A percentile compares a stretch with the other conserved stretches of the same genome.
Conservation (phyloP, 2,888 invertebrate species). For the Scotopteryx bipunctaria region DNA sequence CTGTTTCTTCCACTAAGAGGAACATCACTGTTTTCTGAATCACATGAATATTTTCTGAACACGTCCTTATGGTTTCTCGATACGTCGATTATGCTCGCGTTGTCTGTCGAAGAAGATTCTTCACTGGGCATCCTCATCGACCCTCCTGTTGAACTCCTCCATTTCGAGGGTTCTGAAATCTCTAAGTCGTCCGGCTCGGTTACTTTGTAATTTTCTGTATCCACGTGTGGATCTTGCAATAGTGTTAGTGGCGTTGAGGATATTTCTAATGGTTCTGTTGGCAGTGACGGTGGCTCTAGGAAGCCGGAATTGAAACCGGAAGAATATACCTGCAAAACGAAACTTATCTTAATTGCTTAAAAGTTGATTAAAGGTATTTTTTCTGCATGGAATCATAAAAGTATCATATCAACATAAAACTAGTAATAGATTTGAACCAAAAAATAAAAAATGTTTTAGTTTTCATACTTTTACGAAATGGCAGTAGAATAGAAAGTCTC, state of each 20-base stretch:
- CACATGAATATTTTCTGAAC: constrained; percentile 64
- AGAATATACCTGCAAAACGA: constrained; percentile 68
- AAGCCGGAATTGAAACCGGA: constrained; percentile 65
- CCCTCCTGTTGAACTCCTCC: constrained; percentile 86
- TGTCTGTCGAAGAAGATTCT: constrained; percentile 76
- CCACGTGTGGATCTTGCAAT: constrained; percentile 58
- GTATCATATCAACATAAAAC: too few species aligned
- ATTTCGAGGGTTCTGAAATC: constrained; percentile 83
- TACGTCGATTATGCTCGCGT: constrained; percentile 73
- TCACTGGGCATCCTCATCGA: constrained; percentile 87
- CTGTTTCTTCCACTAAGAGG: constrained; percentile 52
- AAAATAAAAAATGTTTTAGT: too few species aligned
- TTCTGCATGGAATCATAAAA: too few species aligned
- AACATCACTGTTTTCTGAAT: constrained; percentile 66
- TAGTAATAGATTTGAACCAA: too few species aligned
- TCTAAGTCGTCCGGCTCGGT: constrained; percentile 82
- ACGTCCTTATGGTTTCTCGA: constrained; percentile 56
- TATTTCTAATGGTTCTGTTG: constrained; percentile 70
- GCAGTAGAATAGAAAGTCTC: too few species aligned
- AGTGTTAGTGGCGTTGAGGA: constrained; percentile 71
- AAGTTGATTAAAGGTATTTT: neutral
- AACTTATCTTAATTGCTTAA: neutral
- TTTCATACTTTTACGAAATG: too few species aligned
- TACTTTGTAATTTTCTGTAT: constrained; percentile 71
- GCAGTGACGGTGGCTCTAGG: constrained; percentile 60